Evolutionary conservation across 1,140 invertebrate species (phyloP).

Genomic region (Colletes gigas): DNA sequence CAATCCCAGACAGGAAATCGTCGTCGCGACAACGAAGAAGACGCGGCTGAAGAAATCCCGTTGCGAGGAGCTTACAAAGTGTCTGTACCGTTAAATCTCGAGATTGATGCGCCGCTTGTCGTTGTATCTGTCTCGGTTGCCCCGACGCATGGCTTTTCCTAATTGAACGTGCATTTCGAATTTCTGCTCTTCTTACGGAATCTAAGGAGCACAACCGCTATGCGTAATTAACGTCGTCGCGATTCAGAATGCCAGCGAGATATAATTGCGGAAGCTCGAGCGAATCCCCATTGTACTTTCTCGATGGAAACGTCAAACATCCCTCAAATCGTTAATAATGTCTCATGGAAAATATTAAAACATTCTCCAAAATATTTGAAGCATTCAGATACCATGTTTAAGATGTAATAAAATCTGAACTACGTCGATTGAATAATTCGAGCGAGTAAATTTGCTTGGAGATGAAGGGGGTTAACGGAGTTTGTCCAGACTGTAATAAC

Average conservation of each 20-base stretch:
- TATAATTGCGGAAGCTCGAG: background rate
- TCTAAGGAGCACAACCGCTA: background rate
- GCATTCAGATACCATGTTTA: too few species aligned
- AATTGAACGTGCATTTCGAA: background rate
- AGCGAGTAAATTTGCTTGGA: too few species aligned
- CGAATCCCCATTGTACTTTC: background rate
- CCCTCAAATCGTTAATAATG: too few species aligned
- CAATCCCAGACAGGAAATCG: background rate
- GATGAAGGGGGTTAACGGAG: too few species aligned
- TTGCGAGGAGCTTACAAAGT: background rate
- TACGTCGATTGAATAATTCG: too few species aligned
- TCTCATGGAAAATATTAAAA: too few species aligned
- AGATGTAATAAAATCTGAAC: too few species aligned
- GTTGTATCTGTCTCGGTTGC: background rate
- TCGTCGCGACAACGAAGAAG: background rate
- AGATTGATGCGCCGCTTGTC: background rate
- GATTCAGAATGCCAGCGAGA: background rate
- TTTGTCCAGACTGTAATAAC: too few species aligned
- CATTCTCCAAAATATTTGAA: too few species aligned
- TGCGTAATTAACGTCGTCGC: background rate
- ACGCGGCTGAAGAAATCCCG: background rate
- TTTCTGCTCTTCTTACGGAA: too few species aligned
- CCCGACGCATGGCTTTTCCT: background rate
- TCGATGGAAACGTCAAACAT: background rate
- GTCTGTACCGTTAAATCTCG: conserved; percentile 27